Evolutionary conservation across 2,113 vertebrate genomes (phyloP).

Genomic region (Ahaetulla prasina): DNA sequence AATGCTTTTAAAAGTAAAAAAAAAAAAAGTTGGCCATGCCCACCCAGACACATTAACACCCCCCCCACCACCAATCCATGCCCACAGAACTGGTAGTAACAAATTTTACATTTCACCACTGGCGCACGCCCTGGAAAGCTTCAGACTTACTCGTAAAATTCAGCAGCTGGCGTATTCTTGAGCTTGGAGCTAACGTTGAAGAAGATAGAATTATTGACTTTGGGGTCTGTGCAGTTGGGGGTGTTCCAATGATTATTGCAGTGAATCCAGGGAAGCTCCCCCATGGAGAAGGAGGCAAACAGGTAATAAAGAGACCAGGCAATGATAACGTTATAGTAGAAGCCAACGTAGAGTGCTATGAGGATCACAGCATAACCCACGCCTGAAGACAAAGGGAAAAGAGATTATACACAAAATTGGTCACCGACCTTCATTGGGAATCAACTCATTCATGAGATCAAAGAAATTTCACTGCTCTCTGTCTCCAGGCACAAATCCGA

Average conservation of each 20-base stretch:
- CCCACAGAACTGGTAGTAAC: too few relatives aligned
- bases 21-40: too few relatives aligned
- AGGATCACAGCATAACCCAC: conserved; percentile 97
- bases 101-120: too few relatives aligned
- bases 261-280: conserved; percentile 86
- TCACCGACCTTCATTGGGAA: background rate
- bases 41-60: too few relatives aligned
- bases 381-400: conserved; percentile 70
- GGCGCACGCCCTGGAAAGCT: background rate
- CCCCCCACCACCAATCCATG: too few relatives aligned
- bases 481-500: background rate
- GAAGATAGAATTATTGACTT: conserved; percentile 74
- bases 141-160: conserved; percentile 95
- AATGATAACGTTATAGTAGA: conserved; percentile 99
- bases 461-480: background rate
- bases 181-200: conserved; percentile 84
- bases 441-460: background rate
- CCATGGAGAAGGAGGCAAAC: conserved; percentile 86
- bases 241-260: conserved; percentile 93
- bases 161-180: conserved; percentile 91
- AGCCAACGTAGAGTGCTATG: conserved; percentile 96
- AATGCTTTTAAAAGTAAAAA: too few relatives aligned
- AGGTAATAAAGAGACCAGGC: conserved; percentile 98
- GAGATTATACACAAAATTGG: conserved; percentile 17
- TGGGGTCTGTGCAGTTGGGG: conserved; percentile 84